Evolutionary conservation across 2,113 vertebrate species (phyloP), one percentile per base, ranked within the genome.

Genomic region (Ciconia stormi): DNA sequence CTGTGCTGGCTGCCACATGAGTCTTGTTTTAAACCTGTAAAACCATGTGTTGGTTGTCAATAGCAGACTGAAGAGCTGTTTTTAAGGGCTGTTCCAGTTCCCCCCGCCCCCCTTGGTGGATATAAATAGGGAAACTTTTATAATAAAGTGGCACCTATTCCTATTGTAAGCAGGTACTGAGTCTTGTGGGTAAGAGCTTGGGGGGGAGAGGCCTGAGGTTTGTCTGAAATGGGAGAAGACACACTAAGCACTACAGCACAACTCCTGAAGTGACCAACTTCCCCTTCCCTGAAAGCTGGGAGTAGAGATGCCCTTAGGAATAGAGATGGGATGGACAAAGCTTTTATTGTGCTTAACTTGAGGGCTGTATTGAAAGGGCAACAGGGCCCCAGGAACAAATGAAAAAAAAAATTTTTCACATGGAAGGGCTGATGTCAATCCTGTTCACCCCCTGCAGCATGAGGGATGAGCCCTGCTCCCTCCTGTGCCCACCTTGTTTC

Each of bases 21-120:
- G 9, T 7, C 63, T 61, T 38, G 32, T 27, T 36, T 25, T 29
- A 4, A 0, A 9, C 8, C 44, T 34, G 17, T 23, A 32, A 46
- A 32, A 32, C 13, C n/a, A 25, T 1, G 5, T 5, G 16, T 1
- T 12, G 6, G 3, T 1, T 13, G 46, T 3, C 30, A 10, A 4
- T 1, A 22, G 14, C 20, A 30, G 50, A 2, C 6, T 13, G 6
- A 7, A 42, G 47, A 44, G 76, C 69, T 66, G 52, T 34, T 47
- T 20, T 14, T 18, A 1, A 4, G 27, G 52, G 40, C 30, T 49
- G 19, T 4, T 20, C 29, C 32, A 6, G 5, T 42, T 70, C 38
- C 13, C 38, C 38, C 38, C 38, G 20, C 23, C 11, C 13, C 0
- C 7, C 38, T 10, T 3, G 26, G 9, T 52, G n/a, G 49, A 10